Evolutionary conservation across 2,888 invertebrate species (phyloP).

Genomic region (Sympetrum striolatum): DNA sequence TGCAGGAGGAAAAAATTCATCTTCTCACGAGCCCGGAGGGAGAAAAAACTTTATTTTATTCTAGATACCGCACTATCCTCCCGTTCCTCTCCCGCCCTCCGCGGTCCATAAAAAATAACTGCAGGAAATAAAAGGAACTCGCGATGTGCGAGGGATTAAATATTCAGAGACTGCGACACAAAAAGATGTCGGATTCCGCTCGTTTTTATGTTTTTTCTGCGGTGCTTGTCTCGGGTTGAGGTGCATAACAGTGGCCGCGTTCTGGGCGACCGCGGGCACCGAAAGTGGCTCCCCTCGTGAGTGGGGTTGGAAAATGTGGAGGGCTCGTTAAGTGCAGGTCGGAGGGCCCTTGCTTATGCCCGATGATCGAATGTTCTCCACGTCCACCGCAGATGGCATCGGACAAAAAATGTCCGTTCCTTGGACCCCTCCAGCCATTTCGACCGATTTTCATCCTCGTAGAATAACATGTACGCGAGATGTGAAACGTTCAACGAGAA

Average conservation of each 20-base stretch:
- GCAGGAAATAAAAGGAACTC: not conserved
- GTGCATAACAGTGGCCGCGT: not conserved
- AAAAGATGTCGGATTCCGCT: slow-evolving; percentile 24
- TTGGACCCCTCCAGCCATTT: not conserved
- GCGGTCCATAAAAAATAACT: not conserved
- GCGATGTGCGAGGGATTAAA: slow-evolving; percentile 3
- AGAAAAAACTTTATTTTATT: too few relatives aligned
- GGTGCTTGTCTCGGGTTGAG: not conserved
- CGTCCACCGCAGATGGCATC: slow-evolving; percentile 8
- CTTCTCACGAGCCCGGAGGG: too few relatives aligned
- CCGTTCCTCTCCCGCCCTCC: not conserved
- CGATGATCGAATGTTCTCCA: slow-evolving; percentile 22
- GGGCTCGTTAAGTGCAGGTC: not conserved
- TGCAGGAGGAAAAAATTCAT: too few relatives aligned
- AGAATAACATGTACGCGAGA: too few relatives aligned
- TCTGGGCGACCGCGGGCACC: not conserved
- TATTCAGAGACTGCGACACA: slow-evolving; percentile 11
- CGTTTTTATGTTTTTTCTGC: not conserved
- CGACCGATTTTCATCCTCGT: not conserved
- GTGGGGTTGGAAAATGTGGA: not conserved
- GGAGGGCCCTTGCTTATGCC: slow-evolving; percentile 17
- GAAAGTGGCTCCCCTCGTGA: not conserved
- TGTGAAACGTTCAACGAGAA: too few relatives aligned
- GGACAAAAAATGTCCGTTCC: not conserved
- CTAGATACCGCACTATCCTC: too few relatives aligned